phyloP scores from a whole-genome alignment of 2,888 invertebrate genomes.

The Microctonus hyperodae region DNA sequence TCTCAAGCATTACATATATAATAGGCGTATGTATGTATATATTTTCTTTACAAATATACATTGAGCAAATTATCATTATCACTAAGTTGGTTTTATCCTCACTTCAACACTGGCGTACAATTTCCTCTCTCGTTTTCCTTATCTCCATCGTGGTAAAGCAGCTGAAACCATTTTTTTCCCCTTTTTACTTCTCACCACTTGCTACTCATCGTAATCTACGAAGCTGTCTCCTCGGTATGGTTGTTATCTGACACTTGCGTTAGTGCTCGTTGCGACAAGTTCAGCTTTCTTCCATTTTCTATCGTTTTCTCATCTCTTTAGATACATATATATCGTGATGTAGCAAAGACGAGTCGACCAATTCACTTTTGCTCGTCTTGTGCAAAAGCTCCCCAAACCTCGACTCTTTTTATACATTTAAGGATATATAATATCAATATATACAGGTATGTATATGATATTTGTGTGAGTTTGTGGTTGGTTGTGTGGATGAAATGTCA shows the following conservation, averaged over 20 bases:
- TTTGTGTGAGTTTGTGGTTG: too few relatives aligned
- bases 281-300: constrained; percentile 1
- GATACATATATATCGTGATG: too few relatives aligned
- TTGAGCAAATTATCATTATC: not conserved
- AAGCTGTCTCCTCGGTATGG: not conserved
- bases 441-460: too few relatives aligned
- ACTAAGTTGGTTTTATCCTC: constrained; percentile 17
- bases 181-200: not conserved
- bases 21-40: not conserved
- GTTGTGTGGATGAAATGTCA: not conserved
- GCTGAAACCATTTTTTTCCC: not conserved
- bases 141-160: constrained; percentile 20
- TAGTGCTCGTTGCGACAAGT: not conserved
- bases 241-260: constrained; percentile 6
- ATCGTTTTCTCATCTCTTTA: not conserved
- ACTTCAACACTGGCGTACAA: constrained; percentile 20
- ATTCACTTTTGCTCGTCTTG: not conserved
- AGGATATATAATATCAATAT: too few relatives aligned
- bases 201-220: not conserved
- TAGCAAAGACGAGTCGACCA: too few relatives aligned
- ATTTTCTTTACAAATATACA: not conserved
- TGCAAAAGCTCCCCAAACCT: not conserved
- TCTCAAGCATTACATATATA: too few relatives aligned
- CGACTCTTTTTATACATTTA: not conserved
- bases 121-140: constrained; percentile 32